Evolutionary conservation across 2,113 vertebrate species (phyloP), one percentile per base, ranked within the genome.

Genomic region (Prolemur simus): DNA sequence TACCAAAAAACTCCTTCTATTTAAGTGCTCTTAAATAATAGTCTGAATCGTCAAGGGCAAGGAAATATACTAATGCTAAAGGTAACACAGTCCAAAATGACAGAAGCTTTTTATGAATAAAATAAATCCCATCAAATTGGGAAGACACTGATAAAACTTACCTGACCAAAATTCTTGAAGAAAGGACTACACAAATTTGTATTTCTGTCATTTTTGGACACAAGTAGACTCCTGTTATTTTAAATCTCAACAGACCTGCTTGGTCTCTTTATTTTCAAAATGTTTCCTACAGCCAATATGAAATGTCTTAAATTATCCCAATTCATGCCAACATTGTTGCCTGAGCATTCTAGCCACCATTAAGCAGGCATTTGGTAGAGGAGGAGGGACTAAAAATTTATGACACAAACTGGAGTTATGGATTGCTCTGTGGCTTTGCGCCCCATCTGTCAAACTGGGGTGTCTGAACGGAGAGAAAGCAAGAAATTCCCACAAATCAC

Each of bases 401-500:
- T 86, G 97, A 98, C 94, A 98, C 84, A 97, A 98, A 98, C 88
- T 73, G 94, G 93, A 98, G 95, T 96, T 98, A 95, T 96, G 96
- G 98, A 97, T 96, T 49, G 92, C 97, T 90, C 89, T 97, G 95
- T 98, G 98, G 95, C 97, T 98, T 83, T 98, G 98, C 98, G 97
- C 98, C 98, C 98, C 98, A 98, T 98, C 98, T 98, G 98, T 98
- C 98, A 98, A 98, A 98, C 96, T 86, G 97, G 97, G 98, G 98
- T 98, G 96, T 98, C 98, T 98, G 98, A 98, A 98, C 86, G 56
- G 96, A 98, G 97, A 98, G 98, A 98, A 98, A 98, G 96, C 96
- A 96, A 95, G 96, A 96, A 94, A 97, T 97, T 96, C 98, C 98
- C 97, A 98, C 97, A 98, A 98, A 98, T 98, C 98, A 98, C 97